A percentile compares a stretch with the other conserved stretches of the same genome.
Evolutionary conservation across 2,888 invertebrate species (phyloP).

Genomic region (Pomacea canaliculata): DNA sequence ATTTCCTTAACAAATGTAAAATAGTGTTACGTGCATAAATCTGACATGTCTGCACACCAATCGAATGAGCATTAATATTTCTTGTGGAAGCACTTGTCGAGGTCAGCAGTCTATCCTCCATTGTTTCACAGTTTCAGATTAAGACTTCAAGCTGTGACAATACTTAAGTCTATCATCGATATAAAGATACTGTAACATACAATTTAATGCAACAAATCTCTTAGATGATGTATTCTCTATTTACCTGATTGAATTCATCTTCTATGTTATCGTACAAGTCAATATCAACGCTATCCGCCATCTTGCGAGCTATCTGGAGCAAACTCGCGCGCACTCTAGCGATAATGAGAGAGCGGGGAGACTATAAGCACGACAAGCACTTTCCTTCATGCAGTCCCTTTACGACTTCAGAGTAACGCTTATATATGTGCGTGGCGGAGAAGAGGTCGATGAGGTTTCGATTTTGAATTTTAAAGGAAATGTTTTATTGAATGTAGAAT

Average conservation of each 20-base stretch:
- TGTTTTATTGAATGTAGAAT: too few relatives aligned
- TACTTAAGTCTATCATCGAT: background rate
- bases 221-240: too few relatives aligned
- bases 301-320: constrained; percentile 35
- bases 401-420: too few relatives aligned
- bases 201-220: background rate
- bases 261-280: constrained; percentile 98
- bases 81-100: background rate
- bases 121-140: background rate
- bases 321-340: constrained; percentile 13
- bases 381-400: background rate
- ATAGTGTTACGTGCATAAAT: too few relatives aligned
- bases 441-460: too few relatives aligned
- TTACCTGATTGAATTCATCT: constrained; percentile 88
- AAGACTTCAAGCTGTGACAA: too few relatives aligned
- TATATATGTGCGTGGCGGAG: too few relatives aligned
- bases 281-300: constrained; percentile 93
- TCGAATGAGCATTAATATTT: too few relatives aligned
- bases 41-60: too few relatives aligned
- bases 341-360: constrained; percentile 7
- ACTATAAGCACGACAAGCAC: background rate
- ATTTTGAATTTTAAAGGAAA: too few relatives aligned
- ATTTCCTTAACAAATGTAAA: too few relatives aligned
- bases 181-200: background rate
- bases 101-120: background rate